phyloP scores from a whole-genome alignment of 2,113 vertebrate genomes.

The Podilymbus podiceps region DNA sequence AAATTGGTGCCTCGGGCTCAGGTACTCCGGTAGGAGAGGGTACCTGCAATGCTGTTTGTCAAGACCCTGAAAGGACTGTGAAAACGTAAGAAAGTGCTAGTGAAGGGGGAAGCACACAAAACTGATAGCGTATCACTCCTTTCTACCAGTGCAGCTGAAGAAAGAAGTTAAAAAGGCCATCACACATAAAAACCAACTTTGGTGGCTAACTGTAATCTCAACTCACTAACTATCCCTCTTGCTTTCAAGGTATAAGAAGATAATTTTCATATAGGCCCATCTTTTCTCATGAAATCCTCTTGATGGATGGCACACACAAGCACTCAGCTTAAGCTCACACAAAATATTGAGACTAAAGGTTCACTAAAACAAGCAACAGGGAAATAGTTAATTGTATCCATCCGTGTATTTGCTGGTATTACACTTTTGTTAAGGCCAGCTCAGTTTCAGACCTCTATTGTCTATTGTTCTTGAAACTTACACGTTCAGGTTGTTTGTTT shows the following conservation, averaged over 20 bases:
- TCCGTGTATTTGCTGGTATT: background rate
- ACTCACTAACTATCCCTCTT: background rate
- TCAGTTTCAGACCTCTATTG: background rate
- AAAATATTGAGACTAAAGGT: fast-evolving
- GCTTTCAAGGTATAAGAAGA: background rate
- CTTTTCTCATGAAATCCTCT: background rate
- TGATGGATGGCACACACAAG: background rate
- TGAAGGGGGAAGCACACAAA: background rate
- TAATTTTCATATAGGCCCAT: background rate
- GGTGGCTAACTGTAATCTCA: background rate
- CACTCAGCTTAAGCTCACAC: background rate
- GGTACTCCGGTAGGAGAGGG: background rate
- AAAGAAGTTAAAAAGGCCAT: background rate
- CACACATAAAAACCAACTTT: background rate
- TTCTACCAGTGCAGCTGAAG: background rate
- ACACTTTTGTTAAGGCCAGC: background rate
- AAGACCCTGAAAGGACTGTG: background rate
- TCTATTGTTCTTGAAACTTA: background rate
- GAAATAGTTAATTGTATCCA: background rate
- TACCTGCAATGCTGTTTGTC: background rate
- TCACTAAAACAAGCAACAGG: background rate
- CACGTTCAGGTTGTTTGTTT: background rate
- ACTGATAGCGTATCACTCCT: background rate
- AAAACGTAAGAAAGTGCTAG: background rate
- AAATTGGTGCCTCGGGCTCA: background rate